Conservation (phyloP, 2,113 vertebrate genomes). For the Oxygymnocypris stewartii region DNA sequence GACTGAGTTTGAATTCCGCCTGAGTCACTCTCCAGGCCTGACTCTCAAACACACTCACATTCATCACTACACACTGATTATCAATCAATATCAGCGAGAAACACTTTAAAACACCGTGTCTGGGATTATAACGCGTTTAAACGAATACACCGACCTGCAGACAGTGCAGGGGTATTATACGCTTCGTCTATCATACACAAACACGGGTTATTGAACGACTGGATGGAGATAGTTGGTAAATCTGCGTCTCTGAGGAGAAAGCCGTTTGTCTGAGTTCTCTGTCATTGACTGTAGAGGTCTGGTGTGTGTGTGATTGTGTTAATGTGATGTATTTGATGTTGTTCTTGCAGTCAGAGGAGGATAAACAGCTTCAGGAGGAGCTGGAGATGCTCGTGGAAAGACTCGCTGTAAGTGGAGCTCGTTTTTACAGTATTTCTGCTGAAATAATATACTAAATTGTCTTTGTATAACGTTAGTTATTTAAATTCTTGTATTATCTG, state of each 20-base stretch:
- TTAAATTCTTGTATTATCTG: too few species aligned
- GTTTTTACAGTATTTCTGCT: slow-evolving; percentile 40
- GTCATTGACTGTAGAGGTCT: neutral
- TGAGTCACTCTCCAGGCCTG: slow-evolving; percentile 75
- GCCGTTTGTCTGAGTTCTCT: neutral
- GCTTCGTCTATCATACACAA: neutral
- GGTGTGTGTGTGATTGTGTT: neutral
- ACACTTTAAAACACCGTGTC: neutral
- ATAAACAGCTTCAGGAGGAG: slow-evolving; percentile 96
- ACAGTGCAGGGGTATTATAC: neutral
- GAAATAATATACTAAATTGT: neutral
- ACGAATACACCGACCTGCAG: neutral
- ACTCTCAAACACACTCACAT: neutral
- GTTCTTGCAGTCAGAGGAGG: slow-evolving; percentile 88
- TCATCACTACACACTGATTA: neutral
- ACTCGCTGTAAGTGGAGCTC: slow-evolving; percentile 79
- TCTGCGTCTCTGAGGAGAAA: neutral
- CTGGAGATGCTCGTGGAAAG: slow-evolving; percentile 97
- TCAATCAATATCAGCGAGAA: fast-evolving
- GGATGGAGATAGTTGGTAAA: too few species aligned
- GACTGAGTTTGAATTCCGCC: slow-evolving; percentile 65
- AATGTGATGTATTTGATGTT: neutral
- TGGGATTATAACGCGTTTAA: neutral
- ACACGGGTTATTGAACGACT: neutral
- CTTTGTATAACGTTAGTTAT: too few species aligned